These are phyloP conservation scores for Micromys minutus DNA, from an alignment of 2,113 vertebrate species.

Conservation along the genomic window DNA sequence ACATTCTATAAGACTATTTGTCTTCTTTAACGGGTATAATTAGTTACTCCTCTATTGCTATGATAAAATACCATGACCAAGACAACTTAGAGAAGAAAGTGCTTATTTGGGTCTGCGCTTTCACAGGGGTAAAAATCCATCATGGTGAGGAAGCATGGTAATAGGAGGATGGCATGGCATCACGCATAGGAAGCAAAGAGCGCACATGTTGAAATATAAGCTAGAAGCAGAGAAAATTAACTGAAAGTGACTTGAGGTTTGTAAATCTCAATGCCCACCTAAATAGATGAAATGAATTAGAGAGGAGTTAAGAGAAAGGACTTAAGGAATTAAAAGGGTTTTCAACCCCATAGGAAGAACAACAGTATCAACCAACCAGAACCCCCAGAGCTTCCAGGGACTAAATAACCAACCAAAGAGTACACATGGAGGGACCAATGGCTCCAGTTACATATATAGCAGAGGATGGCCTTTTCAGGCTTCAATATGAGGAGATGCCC, in stretches of 20 bases:
- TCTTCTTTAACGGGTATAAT: background rate
- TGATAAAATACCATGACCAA: background rate
- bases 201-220: background rate
- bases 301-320: too few relatives aligned
- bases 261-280: background rate
- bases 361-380: too few relatives aligned
- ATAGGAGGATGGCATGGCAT: background rate
- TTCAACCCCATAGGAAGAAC: too few relatives aligned
- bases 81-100: background rate
- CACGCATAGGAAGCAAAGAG: background rate
- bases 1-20: background rate
- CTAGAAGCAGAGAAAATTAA: background rate
- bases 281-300: too few relatives aligned
- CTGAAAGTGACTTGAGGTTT: background rate
- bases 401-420: too few relatives aligned
- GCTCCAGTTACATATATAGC: too few relatives aligned
- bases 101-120: background rate
- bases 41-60: background rate
- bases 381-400: too few relatives aligned
- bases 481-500: too few relatives aligned
- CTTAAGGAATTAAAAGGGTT: too few relatives aligned
- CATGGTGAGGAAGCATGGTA: background rate
- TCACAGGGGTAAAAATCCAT: background rate
- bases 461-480: too few relatives aligned
- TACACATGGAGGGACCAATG: too few relatives aligned